Percentiles rank a stretch among this genome's conserved stretches.
phyloP scores from a whole-genome alignment of 2,797 vertebrate genomes.

The Huso huso region DNA sequence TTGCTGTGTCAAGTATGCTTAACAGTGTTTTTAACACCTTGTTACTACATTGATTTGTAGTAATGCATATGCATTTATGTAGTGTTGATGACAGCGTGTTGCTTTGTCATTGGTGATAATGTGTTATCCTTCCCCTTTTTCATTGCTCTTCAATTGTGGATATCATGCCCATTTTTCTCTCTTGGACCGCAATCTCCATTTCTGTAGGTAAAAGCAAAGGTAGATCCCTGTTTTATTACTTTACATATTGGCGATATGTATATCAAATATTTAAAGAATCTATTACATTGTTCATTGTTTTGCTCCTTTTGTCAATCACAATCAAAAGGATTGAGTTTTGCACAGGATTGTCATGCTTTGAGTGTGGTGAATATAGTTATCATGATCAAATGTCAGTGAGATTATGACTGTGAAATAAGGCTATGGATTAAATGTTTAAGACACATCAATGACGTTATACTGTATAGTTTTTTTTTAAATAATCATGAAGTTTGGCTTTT shows the following conservation, averaged over 20 bases:
- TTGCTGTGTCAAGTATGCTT: conserved; percentile 1
- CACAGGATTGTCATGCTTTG: too few species aligned
- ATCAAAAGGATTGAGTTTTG: too few species aligned
- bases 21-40: not conserved
- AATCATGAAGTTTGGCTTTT: too few species aligned
- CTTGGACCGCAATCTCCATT: conserved; percentile 49
- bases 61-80: not conserved
- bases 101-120: conserved; percentile 10
- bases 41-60: not conserved
- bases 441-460: too few species aligned
- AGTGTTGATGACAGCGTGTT: not conserved
- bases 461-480: too few species aligned
- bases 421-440: too few species aligned
- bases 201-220: conserved; percentile 97
- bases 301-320: too few species aligned
- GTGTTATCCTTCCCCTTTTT: conserved; percentile 15
- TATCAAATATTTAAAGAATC: too few species aligned
- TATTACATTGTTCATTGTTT: too few species aligned
- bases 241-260: not conserved
- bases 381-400: too few species aligned
- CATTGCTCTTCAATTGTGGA: conserved; percentile 43
- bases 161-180: conserved; percentile 42
- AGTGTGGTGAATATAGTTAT: too few species aligned
- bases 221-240: conserved; percentile 70
- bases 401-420: too few species aligned